A percentile compares a stretch with the other conserved stretches of the same genome.
Conservation (phyloP, 2,888 invertebrate species). For the Isoperla grammatica region DNA sequence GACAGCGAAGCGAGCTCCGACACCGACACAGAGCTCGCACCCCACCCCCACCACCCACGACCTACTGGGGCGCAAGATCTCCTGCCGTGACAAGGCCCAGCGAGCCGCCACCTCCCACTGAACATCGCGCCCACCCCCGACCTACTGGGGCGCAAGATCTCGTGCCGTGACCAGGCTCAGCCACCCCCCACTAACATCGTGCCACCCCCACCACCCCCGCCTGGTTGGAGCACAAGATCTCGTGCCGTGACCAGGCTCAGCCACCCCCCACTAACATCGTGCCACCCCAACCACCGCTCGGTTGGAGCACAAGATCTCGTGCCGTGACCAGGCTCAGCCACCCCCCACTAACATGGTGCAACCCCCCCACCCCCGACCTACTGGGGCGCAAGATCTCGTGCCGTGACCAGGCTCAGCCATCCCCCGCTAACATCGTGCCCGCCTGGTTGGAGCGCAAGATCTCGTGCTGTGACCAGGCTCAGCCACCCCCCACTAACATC, state of each 20-base stretch:
- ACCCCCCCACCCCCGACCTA: no score
- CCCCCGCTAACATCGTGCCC: no score
- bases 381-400: no score
- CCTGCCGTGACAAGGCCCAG: no score
- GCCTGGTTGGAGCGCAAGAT: no score
- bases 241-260: no score
- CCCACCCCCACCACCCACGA: conserved; percentile 31
- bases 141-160: conserved; percentile 32
- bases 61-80: conserved; percentile 32
- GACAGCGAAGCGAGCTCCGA: conserved; percentile 62
- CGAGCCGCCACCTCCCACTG: not conserved
- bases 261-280: not conserved
- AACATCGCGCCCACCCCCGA: conserved; percentile 31
- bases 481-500: no score
- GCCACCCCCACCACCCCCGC: conserved; percentile 31
- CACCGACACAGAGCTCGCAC: conserved; percentile 55
- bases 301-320: conserved; percentile 30
- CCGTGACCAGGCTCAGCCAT: no score
- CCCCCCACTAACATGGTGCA: not conserved
- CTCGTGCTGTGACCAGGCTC: no score
- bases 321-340: no score
- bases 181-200: not conserved
- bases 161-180: no score
- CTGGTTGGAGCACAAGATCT: conserved; percentile 32
- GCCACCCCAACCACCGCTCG: conserved; percentile 33